A percentile compares a stretch with the other conserved stretches of the same genome.
Evolutionary conservation across 1,140 invertebrate genomes (phyloP).

Genomic region (Armadillidium nasatum): DNA sequence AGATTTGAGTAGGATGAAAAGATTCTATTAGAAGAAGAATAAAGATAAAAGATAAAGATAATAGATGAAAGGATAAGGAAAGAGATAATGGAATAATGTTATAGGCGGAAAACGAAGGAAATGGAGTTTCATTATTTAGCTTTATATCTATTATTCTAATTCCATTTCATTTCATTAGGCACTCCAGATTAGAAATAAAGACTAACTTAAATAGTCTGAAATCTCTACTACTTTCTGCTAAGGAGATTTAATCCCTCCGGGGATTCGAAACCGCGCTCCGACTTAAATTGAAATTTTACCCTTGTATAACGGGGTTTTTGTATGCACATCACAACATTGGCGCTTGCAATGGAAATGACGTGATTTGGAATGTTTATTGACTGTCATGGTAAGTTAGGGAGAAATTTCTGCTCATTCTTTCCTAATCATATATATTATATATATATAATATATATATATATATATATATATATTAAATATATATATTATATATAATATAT

Average conservation of each 20-base stretch:
- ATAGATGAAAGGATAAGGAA: too few species aligned
- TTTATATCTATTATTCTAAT: neutral
- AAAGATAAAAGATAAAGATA: too few species aligned
- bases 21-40: too few species aligned
- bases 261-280: neutral
- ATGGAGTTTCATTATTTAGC: neutral
- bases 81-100: too few species aligned
- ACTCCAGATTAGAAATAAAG: neutral
- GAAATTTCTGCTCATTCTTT: too few species aligned
- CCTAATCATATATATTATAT: constrained; percentile 26
- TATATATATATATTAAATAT: constrained; percentile 14
- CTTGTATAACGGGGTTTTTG: neutral
- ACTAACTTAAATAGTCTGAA: constrained; percentile 7
- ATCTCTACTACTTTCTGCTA: constrained; percentile 7
- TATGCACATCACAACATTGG: constrained; percentile 4
- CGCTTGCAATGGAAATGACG: neutral
- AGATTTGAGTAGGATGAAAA: too few species aligned
- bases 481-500: neutral
- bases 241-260: neutral
- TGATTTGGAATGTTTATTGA: neutral
- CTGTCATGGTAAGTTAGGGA: neutral
- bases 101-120: neutral
- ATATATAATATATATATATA: constrained; percentile 26
- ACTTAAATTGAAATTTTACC: constrained; percentile 2
- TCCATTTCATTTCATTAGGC: neutral